Evolutionary conservation across 2,113 vertebrate genomes (phyloP).

Genomic region (Pseudopodoces humilis): DNA sequence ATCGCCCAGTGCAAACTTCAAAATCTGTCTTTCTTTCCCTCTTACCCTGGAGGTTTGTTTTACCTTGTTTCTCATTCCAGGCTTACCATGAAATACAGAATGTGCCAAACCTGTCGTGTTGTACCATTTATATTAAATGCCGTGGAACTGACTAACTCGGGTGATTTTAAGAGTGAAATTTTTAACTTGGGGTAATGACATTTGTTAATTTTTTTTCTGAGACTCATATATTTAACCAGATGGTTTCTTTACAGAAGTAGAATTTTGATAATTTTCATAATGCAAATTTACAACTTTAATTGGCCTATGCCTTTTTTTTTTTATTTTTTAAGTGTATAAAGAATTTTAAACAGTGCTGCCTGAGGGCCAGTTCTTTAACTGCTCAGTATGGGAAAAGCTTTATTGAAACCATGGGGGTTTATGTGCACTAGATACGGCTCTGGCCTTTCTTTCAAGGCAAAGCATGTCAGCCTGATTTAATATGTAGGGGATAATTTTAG

Average conservation of each 20-base stretch:
- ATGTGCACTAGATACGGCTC: background rate
- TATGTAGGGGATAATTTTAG: background rate
- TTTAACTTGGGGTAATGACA: constrained; percentile 1
- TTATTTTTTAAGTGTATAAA: background rate
- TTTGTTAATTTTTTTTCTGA: background rate
- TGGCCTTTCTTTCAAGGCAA: background rate
- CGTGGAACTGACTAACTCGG: background rate
- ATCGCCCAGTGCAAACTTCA: constrained; percentile 29
- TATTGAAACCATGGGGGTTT: background rate
- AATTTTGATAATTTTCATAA: background rate
- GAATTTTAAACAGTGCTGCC: background rate
- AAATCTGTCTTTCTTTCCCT: constrained; percentile 35
- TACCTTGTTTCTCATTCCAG: constrained; percentile 46
- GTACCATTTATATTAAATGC: constrained; percentile 30
- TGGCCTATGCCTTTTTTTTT: background rate
- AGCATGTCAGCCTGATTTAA: background rate
- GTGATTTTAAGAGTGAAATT: background rate
- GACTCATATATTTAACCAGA: background rate
- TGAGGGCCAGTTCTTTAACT: background rate
- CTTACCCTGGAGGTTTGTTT: background rate
- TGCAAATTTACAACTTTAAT: constrained; percentile 14
- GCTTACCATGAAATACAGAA: background rate
- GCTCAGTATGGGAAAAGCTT: background rate
- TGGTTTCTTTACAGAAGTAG: background rate
- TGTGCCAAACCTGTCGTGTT: background rate